Percentiles rank a stretch among this genome's conserved stretches.
These are phyloP conservation scores for Montipora efflorescens DNA, from an alignment of 64 coral and sea anemone genomes.

Conservation along the genomic window DNA sequence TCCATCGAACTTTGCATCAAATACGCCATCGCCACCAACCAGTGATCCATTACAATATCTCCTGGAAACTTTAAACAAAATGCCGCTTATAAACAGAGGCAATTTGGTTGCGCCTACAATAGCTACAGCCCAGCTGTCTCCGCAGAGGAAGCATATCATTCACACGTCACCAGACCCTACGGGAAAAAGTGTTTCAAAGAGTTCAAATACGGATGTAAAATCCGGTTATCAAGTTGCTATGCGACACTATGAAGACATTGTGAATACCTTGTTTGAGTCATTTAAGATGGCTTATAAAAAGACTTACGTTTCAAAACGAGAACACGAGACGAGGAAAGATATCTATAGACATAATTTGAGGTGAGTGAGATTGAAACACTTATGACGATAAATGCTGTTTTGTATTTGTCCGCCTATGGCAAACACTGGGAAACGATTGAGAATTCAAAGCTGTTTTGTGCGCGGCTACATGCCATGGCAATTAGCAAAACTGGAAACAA, in stretches of 20 bases:
- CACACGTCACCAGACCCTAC: slow-evolving; percentile 7
- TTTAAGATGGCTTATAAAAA: slow-evolving; percentile 84
- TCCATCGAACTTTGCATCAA: slow-evolving; percentile 50
- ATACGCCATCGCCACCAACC: background rate
- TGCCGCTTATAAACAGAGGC: slow-evolving; percentile 53
- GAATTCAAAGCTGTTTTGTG: no score
- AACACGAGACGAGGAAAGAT: slow-evolving; percentile 87
- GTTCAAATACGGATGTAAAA: background rate
- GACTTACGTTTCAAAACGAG: slow-evolving; percentile 73
- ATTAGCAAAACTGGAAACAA: no score
- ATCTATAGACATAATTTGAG: slow-evolving; percentile 95
- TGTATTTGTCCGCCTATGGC: no score
- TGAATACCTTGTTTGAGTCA: slow-evolving; percentile 69
- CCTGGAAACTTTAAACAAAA: slow-evolving; percentile 69
- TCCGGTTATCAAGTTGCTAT: slow-evolving; percentile 57
- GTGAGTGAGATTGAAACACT: background rate
- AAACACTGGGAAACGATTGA: no score
- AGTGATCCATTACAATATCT: slow-evolving; percentile 73
- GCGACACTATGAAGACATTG: slow-evolving; percentile 86
- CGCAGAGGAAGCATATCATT: background rate
- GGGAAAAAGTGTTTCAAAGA: background rate
- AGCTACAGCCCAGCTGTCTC: background rate
- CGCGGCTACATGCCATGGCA: no score
- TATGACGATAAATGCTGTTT: no score
- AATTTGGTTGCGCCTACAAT: background rate